Evolutionary conservation across 2,888 invertebrate genomes (phyloP).

Genomic region (Pachliopta kotzebuea): DNA sequence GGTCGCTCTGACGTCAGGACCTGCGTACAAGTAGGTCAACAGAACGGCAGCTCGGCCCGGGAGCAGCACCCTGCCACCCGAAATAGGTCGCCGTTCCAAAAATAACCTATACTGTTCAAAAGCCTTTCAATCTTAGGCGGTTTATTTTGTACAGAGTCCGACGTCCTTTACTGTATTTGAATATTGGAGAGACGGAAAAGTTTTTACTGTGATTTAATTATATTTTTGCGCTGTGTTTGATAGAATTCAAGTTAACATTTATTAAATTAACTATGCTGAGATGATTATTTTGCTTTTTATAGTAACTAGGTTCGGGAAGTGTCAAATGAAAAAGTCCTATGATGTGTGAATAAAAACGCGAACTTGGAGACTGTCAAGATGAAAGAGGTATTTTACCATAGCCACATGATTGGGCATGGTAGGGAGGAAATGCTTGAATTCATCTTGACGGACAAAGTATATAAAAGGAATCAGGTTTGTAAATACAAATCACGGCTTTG

Average conservation of each 20-base stretch:
- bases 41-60: constrained; percentile 65
- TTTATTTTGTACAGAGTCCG: constrained; percentile 9
- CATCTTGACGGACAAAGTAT: background rate
- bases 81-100: constrained; percentile 24
- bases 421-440: background rate
- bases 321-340: background rate
- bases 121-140: constrained; percentile 14
- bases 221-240: background rate
- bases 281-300: no score
- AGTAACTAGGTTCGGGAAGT: background rate
- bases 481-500: background rate
- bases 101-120: constrained; percentile 6
- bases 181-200: background rate
- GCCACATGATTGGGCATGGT: background rate
- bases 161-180: no score
- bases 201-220: background rate
- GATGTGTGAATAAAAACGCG: background rate
- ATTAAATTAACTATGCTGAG: no score
- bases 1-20: constrained; percentile 64
- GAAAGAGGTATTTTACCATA: background rate
- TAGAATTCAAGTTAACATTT: background rate
- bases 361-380: background rate
- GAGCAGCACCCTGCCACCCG: constrained; percentile 28
- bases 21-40: constrained; percentile 75
- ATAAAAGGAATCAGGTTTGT: background rate